Evolutionary conservation across 2,888 invertebrate genomes (phyloP).

Genomic region (Aphodius sticticus): DNA sequence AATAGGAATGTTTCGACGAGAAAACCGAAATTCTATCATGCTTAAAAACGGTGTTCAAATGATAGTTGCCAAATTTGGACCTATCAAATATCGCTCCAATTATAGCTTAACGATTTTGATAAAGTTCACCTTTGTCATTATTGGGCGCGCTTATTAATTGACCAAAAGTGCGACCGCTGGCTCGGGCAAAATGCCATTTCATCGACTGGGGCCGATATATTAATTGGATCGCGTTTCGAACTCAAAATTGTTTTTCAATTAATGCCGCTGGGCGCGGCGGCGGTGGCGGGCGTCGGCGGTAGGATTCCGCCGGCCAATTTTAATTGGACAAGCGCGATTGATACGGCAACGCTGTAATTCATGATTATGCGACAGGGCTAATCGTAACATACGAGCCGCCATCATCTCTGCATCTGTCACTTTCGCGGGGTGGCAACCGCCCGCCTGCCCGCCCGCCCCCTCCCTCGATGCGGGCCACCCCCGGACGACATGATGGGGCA

Average conservation of each 20-base stretch:
- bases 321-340: constrained; percentile 6
- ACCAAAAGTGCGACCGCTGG: background rate
- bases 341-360: constrained; percentile 20
- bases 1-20: too few relatives aligned
- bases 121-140: background rate
- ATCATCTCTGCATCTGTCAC: constrained; percentile 25
- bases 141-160: background rate
- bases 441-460: too few relatives aligned
- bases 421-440: background rate
- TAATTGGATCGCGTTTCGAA: constrained; percentile 4
- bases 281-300: background rate
- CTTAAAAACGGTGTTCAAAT: background rate
- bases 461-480: background rate
- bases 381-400: constrained; percentile 26
- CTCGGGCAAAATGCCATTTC: background rate
- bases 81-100: background rate
- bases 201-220: background rate
- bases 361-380: constrained; percentile 18
- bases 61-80: background rate
- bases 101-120: background rate
- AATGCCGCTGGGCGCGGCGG: background rate
- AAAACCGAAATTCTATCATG: too few relatives aligned
- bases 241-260: background rate
- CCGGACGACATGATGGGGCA: background rate
- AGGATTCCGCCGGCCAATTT: constrained; percentile 4